phyloP scores from a whole-genome alignment of 2,888 invertebrate genomes.

The Agrochola circellaris region DNA sequence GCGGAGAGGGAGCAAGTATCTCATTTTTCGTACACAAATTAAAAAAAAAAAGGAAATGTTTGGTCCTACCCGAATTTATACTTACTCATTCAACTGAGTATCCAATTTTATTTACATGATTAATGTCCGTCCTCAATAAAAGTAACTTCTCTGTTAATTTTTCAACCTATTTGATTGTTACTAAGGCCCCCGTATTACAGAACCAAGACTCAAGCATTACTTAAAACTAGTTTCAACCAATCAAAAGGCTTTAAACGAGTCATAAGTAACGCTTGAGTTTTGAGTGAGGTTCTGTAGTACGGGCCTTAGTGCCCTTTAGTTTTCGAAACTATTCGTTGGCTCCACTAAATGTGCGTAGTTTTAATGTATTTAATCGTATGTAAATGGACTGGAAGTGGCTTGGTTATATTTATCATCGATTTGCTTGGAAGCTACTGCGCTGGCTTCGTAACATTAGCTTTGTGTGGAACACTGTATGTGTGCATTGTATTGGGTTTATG shows the following conservation, averaged over 20 bases:
- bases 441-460: conserved; percentile 54
- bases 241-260: too few species aligned
- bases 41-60: conserved; percentile 8
- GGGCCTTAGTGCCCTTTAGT: conserved; percentile 22
- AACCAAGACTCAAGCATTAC: too few species aligned
- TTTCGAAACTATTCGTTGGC: conserved; percentile 18
- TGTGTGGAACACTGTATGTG: conserved; percentile 41
- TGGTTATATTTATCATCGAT: conserved; percentile 37
- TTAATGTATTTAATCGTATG: conserved; percentile 52
- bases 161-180: conserved; percentile 16
- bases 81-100: conserved; percentile 20
- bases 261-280: too few species aligned
- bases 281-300: too few species aligned
- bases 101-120: conserved; percentile 36
- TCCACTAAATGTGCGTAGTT: conserved; percentile 43
- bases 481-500: conserved; percentile 29
- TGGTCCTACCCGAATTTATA: conserved; percentile 7
- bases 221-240: too few species aligned
- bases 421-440: conserved; percentile 49
- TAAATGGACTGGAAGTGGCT: conserved; percentile 18
- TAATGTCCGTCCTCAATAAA: conserved; percentile 57
- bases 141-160: conserved; percentile 14
- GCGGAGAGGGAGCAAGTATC: conserved; percentile 52
- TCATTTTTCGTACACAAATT: conserved; percentile 34
- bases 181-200: too few species aligned